Evolutionary conservation across 2,113 vertebrate genomes (phyloP), one percentile per base, ranked within the genome.

Genomic region (Stomatorhinus ivindoensis): DNA sequence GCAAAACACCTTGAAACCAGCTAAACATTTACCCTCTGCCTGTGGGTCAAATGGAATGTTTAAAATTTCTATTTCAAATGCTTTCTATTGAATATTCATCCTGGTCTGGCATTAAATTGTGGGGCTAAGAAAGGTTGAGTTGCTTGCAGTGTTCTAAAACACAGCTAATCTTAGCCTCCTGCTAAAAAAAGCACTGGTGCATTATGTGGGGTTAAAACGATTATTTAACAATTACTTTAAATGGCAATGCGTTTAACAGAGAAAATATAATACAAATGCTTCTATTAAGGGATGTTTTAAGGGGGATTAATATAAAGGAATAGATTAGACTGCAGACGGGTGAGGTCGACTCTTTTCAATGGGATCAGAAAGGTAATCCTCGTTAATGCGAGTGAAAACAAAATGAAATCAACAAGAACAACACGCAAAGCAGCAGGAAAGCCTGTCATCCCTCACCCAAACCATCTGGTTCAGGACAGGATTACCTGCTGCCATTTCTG

Each of bases 291-390:
- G 44, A 88, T 80, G 50, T 3, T 65, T 87, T 88, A 89, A 83
- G 87, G 90, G 44, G 92, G 94, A 94, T 94, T 95, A 94, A 89
- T 5, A 86, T 91, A 13, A 69, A 89, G 92, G 91, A 92, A 90
- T 92, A 93, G 94, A 95, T 94, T 95, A 95, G 89, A 90, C 91
- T 91, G 92, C 92, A 88, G 89, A 89, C 80, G 88, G 87, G 91
- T 92, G 92, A 93, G 92, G 93, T 92, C 91, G 90, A 89, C 90
- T 92, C 92, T 51, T 51, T 85, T 90, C 65, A 87, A 89, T 84
- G 86, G 93, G 95, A 94, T 95, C 93, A 93, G 92, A 88, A 86
- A 89, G 89, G 91, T 95, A 96, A 96, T 91, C 94, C 90, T 82
- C 89, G 91, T 93, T 95, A 95, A 96, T 93, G 90, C 91, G 53